Conservation (phyloP, 2,797 vertebrate species). For the Parotocinclus haroldoi region DNA sequence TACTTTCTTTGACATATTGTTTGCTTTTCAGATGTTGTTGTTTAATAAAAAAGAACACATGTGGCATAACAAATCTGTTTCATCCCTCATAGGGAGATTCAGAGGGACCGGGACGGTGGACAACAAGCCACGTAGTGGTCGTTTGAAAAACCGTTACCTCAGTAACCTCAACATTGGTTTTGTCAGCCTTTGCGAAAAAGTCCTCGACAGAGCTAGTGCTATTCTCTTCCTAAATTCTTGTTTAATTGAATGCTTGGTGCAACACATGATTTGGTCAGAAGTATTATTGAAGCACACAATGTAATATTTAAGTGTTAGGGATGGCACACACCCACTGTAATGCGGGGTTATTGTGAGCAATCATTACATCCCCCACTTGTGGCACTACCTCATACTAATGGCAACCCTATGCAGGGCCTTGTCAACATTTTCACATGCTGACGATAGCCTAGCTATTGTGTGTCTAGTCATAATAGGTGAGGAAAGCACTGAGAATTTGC, state of each 20-base stretch:
- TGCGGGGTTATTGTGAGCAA: constrained; percentile 28
- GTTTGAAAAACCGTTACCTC: too few relatives aligned
- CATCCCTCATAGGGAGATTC: too few relatives aligned
- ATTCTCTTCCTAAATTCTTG: constrained; percentile 16
- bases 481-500: constrained; percentile 8
- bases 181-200: too few relatives aligned
- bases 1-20: too few relatives aligned
- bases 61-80: too few relatives aligned
- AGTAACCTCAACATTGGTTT: too few relatives aligned
- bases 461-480: constrained; percentile 15
- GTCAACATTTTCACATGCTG: constrained; percentile 33
- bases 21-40: too few relatives aligned
- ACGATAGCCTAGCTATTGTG: constrained; percentile 17
- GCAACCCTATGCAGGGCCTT: constrained; percentile 20
- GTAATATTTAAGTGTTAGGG: constrained; percentile 34
- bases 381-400: constrained; percentile 34
- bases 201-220: constrained; percentile 11
- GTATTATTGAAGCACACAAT: constrained; percentile 36
- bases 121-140: too few relatives aligned
- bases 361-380: constrained; percentile 40
- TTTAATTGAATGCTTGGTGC: constrained; percentile 33
- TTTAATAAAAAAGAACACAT: too few relatives aligned
- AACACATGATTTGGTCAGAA: constrained; percentile 31
- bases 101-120: too few relatives aligned
- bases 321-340: constrained; percentile 32